Evolutionary conservation across 2,797 vertebrate species (phyloP).

Genomic region (Columba guinea): DNA sequence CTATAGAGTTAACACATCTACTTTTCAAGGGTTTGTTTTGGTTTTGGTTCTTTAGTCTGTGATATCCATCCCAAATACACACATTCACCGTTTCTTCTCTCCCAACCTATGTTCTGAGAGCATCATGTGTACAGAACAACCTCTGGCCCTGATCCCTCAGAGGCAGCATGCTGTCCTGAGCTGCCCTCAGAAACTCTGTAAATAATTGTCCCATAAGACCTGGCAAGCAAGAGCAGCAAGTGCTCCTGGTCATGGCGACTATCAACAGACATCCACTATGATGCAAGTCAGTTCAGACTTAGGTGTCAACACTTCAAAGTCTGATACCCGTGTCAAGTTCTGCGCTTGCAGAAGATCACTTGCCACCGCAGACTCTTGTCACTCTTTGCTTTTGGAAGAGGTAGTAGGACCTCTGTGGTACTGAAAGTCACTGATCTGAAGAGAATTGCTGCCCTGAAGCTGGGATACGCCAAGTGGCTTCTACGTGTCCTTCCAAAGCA

Average conservation of each 20-base stretch:
- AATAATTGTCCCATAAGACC: not conserved
- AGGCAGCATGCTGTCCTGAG: not conserved
- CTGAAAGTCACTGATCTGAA: not conserved
- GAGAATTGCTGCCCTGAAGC: not conserved
- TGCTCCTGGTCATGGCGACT: not conserved
- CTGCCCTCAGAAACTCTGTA: not conserved
- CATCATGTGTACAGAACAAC: not conserved
- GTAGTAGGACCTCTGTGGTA: accelerated
- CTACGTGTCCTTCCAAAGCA: not conserved
- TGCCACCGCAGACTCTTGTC: not conserved
- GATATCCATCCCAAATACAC: not conserved
- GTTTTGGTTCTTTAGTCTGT: not conserved
- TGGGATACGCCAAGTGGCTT: not conserved
- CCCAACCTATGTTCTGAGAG: not conserved
- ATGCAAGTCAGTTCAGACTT: not conserved
- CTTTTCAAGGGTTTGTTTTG: not conserved
- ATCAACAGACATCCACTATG: accelerated
- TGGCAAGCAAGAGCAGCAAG: not conserved
- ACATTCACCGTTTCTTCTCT: not conserved
- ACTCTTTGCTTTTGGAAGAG: not conserved
- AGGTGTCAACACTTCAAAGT: not conserved
- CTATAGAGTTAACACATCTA: not conserved
- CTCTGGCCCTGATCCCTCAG: not conserved
- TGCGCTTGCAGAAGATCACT: not conserved
- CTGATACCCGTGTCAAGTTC: not conserved